These are phyloP conservation scores for Sciurus carolinensis DNA, from an alignment of 2,797 vertebrate genomes.

Conservation along the genomic window DNA sequence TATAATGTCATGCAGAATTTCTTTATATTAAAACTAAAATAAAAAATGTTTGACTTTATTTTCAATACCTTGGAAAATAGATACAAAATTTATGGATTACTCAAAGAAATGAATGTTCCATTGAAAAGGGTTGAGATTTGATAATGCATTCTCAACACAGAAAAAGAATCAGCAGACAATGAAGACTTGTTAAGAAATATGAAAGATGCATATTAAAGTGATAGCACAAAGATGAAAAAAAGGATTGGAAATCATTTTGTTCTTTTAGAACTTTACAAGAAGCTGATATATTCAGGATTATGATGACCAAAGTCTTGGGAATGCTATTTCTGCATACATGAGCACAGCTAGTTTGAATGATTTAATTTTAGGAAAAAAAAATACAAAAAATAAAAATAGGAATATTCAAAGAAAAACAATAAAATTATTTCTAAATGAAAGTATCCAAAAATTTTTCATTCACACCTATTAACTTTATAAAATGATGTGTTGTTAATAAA, in stretches of 20 bases:
- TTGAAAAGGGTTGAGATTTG: not conserved
- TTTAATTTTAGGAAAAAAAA: conserved; percentile 49
- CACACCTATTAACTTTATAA: not conserved
- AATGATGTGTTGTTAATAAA: not conserved
- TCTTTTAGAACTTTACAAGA: not conserved
- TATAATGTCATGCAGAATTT: not conserved
- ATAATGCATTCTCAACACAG: not conserved
- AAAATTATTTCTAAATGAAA: conserved; percentile 43
- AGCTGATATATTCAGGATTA: not conserved
- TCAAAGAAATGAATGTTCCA: not conserved
- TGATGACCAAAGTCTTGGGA: not conserved
- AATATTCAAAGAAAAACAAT: conserved; percentile 11
- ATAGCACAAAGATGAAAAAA: not conserved
- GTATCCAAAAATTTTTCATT: not conserved
- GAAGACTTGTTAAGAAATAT: not conserved
- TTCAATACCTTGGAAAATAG: not conserved
- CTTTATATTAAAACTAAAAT: not conserved
- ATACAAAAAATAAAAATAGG: not conserved
- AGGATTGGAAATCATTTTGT: not conserved
- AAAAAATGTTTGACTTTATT: conserved; percentile 40
- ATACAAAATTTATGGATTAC: not conserved
- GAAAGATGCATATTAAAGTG: not conserved
- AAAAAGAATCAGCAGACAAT: conserved; percentile 1
- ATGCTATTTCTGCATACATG: not conserved
- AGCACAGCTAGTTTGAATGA: not conserved